Conservation (phyloP, 1,140 invertebrate genomes). For the Ooceraea biroi region DNA sequence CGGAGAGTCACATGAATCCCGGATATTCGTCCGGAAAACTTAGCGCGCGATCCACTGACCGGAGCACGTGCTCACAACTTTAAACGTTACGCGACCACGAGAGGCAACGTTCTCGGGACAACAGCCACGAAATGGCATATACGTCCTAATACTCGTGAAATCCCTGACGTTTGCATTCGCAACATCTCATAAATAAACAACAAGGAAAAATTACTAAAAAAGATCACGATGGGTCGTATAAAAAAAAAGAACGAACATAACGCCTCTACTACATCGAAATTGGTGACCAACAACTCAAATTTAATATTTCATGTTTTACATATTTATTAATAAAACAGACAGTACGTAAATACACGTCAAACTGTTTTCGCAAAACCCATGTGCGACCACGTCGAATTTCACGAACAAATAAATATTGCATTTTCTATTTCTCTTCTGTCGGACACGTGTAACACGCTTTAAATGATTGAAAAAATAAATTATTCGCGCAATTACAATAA, state of each 20-base stretch:
- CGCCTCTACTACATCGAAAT: no score
- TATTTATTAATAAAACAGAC: background rate
- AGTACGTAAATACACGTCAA: background rate
- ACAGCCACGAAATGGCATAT: conserved; percentile 19
- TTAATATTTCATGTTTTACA: background rate
- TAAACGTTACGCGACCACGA: conserved; percentile 18
- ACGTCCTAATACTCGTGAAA: conserved; percentile 7
- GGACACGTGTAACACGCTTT: background rate
- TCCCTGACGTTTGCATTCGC: background rate
- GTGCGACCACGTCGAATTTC: background rate
- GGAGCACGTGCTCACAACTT: conserved; percentile 60
- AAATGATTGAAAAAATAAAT: conserved; percentile 19
- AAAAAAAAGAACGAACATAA: background rate
- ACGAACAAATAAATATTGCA: background rate
- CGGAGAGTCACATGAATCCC: conserved; percentile 45
- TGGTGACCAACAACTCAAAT: background rate
- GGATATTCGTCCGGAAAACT: conserved; percentile 17
- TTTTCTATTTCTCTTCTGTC: background rate
- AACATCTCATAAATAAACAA: background rate
- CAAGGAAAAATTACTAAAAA: background rate
- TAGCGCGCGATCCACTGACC: background rate
- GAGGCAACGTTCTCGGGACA: conserved; percentile 22
- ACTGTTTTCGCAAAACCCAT: background rate
- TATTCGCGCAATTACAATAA: conserved; percentile 18
- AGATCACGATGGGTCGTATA: background rate